These are phyloP conservation scores for Cylas formicarius DNA, from an alignment of 1,140 invertebrate species.

Conservation along the genomic window DNA sequence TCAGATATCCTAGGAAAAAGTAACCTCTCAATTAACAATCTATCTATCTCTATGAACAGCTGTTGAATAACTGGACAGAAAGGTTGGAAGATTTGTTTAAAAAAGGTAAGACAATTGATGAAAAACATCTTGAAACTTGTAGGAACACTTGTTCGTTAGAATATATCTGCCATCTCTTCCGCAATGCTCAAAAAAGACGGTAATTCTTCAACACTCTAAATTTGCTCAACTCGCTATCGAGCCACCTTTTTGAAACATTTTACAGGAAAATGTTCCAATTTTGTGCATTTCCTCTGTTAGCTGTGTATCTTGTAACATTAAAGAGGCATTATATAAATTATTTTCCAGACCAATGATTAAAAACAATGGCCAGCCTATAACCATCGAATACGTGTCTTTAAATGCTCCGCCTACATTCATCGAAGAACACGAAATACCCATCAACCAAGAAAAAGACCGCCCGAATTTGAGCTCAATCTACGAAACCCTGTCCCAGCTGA, in stretches of 20 bases:
- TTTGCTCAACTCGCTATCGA: too few relatives aligned
- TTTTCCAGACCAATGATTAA: conserved; percentile 16
- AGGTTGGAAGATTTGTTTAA: too few relatives aligned
- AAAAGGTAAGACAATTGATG: too few relatives aligned
- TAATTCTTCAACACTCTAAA: too few relatives aligned
- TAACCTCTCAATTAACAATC: too few relatives aligned
- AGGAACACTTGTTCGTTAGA: too few relatives aligned
- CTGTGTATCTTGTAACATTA: background rate
- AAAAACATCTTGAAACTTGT: too few relatives aligned
- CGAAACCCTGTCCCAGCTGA: conserved; percentile 37
- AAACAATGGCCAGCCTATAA: conserved; percentile 1
- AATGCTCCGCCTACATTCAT: conserved; percentile 1
- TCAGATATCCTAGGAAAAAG: background rate
- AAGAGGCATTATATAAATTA: background rate
- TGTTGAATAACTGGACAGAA: too few relatives aligned
- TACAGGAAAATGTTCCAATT: too few relatives aligned
- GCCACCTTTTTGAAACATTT: too few relatives aligned
- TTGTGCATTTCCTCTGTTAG: too few relatives aligned
- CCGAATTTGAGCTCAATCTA: conserved; percentile 37
- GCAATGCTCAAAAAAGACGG: conserved; percentile 10
- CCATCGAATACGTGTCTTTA: conserved; percentile 14
- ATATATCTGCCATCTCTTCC: conserved; percentile 10
- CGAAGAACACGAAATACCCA: conserved; percentile 10
- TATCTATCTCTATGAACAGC: too few relatives aligned
- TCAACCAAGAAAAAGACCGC: conserved; percentile 5